Percentiles rank a stretch among this genome's conserved stretches.
phyloP scores from a whole-genome alignment of 2,797 vertebrate species.

The Lepilemur ruficaudatus region DNA sequence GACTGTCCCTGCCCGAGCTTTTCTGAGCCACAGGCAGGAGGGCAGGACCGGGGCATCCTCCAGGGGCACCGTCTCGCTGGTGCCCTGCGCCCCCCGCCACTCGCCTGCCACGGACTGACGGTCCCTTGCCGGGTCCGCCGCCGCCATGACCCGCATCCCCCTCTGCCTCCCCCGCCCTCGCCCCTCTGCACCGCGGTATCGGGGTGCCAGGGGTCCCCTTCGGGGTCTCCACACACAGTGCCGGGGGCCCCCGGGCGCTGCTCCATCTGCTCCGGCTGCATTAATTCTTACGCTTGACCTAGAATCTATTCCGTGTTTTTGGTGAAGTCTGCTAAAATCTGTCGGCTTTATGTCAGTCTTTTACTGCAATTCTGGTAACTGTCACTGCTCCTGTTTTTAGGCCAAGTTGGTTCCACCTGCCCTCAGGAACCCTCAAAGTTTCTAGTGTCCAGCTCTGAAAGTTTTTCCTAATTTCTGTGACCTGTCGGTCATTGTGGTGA shows the following conservation, averaged over 20 bases:
- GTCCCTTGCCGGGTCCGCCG: background rate
- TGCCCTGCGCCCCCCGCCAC: rapidly evolving
- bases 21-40: rapidly evolving
- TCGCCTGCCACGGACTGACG: too few relatives aligned
- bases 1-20: rapidly evolving
- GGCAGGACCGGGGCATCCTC: rapidly evolving
- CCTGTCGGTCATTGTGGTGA: rapidly evolving
- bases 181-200: rapidly evolving
- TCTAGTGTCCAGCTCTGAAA: background rate
- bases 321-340: background rate
- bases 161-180: background rate
- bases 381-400: background rate
- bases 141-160: too few relatives aligned
- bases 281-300: background rate
- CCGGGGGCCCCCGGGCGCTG: rapidly evolving
- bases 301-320: background rate
- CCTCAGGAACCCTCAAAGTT: background rate
- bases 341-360: background rate
- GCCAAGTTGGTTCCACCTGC: background rate
- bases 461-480: too few relatives aligned
- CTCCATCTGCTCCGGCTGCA: background rate
- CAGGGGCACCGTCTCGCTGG: rapidly evolving
- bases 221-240: rapidly evolving
- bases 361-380: background rate
- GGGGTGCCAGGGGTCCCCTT: rapidly evolving